Base-by-base conservation (phyloP, 2,888 invertebrate genomes). In the Xiphydria camelus region DNA sequence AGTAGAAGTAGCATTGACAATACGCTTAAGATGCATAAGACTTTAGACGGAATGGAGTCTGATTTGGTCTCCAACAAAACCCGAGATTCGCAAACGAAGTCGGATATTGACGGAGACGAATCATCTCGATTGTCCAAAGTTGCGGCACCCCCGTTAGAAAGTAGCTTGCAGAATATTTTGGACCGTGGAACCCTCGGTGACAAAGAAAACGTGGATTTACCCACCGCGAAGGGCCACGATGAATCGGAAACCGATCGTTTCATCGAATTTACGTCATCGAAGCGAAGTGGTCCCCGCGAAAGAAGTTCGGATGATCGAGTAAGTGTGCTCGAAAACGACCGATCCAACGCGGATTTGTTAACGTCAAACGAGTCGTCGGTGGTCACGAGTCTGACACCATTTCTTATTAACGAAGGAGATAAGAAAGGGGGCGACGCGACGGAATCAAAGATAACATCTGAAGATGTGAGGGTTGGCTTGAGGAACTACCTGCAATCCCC, bases 401-500 rank as follows among this genome's bases (percentile, higher is more conserved):
- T n/a, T n/a, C n/a, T n/a, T n/a, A n/a, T n/a, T n/a, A n/a, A n/a
- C n/a, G n/a, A n/a, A n/a, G 29, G 14, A 2, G 29, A 12, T 5
- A 7, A 6, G 3, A 14, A 9, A 1, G 29, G 5, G 9, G 15
- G 12, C 15, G 14, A 12, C 6, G 3, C 5, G 15, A 15, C 14
- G 6, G 29, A 15, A 5, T n/a, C n/a, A n/a, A n/a, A n/a, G n/a
- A n/a, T n/a, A n/a, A n/a, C n/a, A n/a, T n/a, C n/a, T n/a, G n/a
- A n/a, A n/a, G n/a, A n/a, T n/a, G n/a, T n/a, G n/a, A n/a, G n/a
- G 9, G 59, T 52, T 20, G 70, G 69, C 32, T 49, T 71, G 22
- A 59, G 60, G 32, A 68, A 72, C 42, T 72, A 71, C 42, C 52
- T 71, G 39, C 53, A 64, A 38, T 68, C 64, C 29, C 42, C 68